These are phyloP conservation scores for Otus scops DNA, from an alignment of 2,797 vertebrate genomes.

Conservation along the genomic window DNA sequence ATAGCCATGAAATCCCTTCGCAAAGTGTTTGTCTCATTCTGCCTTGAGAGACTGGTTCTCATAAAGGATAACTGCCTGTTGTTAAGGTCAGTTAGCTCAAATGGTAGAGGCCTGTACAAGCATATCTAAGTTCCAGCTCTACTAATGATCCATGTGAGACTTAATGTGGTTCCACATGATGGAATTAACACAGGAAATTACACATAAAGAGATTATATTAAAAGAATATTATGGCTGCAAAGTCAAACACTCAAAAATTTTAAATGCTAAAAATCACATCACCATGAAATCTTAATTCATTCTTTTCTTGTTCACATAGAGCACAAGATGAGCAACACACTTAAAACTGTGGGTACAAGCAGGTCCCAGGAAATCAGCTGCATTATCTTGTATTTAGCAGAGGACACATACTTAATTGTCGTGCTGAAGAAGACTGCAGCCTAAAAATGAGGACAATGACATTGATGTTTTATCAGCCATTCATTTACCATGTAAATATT, in stretches of 20 bases:
- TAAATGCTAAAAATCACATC: not conserved
- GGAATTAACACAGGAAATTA: not conserved
- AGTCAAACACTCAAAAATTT: not conserved
- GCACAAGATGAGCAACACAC: not conserved
- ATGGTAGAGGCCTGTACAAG: not conserved
- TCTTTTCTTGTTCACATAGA: not conserved
- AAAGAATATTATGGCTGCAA: not conserved
- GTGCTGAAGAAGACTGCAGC: not conserved
- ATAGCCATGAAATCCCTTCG: not conserved
- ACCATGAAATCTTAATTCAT: not conserved
- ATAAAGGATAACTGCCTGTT: not conserved
- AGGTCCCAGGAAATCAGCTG: not conserved
- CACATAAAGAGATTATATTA: not conserved
- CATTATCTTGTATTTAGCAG: not conserved
- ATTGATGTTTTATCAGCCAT: not conserved
- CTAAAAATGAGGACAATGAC: not conserved
- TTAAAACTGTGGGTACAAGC: not conserved
- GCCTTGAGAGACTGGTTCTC: not conserved
- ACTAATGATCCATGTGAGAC: not conserved
- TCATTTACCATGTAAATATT: not conserved
- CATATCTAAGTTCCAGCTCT: not conserved
- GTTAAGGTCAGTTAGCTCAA: constrained; percentile 1
- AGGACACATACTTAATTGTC: not conserved
- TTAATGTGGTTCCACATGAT: not conserved
- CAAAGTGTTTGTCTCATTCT: not conserved